Evolutionary conservation across 2,113 vertebrate genomes (phyloP).

Genomic region (Phaetusa simplex): DNA sequence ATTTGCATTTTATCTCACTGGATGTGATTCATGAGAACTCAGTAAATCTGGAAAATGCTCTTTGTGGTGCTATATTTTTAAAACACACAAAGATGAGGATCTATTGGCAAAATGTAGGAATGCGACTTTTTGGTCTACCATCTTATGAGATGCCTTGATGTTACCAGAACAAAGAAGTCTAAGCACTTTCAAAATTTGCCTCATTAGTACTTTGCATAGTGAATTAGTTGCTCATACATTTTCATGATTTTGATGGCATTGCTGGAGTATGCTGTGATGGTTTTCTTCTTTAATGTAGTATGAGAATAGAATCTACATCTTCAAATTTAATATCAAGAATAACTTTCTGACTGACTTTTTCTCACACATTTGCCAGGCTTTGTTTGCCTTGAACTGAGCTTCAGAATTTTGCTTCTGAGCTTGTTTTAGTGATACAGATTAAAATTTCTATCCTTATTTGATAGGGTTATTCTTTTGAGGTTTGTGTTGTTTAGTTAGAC

Average conservation of each 20-base stretch:
- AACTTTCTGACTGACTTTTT: neutral
- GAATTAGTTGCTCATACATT: neutral
- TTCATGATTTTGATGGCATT: neutral
- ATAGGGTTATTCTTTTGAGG: neutral
- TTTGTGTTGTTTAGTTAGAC: neutral
- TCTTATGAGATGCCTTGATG: accelerated
- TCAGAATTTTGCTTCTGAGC: neutral
- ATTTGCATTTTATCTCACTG: neutral
- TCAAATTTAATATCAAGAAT: neutral
- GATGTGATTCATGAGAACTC: neutral
- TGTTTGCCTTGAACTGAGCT: neutral
- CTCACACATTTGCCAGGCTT: neutral
- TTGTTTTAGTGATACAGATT: neutral
- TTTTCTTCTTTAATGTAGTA: neutral
- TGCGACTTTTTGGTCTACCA: accelerated
- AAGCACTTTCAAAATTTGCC: neutral
- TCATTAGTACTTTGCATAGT: neutral
- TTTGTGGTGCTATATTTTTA: neutral
- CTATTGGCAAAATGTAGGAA: neutral
- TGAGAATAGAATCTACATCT: neutral
- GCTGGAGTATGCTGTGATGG: neutral
- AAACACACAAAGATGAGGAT: neutral
- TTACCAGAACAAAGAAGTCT: neutral
- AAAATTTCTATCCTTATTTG: neutral
- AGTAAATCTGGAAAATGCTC: neutral